phyloP scores from a whole-genome alignment of 2,888 invertebrate species.

The Trachelus iudaicus region DNA sequence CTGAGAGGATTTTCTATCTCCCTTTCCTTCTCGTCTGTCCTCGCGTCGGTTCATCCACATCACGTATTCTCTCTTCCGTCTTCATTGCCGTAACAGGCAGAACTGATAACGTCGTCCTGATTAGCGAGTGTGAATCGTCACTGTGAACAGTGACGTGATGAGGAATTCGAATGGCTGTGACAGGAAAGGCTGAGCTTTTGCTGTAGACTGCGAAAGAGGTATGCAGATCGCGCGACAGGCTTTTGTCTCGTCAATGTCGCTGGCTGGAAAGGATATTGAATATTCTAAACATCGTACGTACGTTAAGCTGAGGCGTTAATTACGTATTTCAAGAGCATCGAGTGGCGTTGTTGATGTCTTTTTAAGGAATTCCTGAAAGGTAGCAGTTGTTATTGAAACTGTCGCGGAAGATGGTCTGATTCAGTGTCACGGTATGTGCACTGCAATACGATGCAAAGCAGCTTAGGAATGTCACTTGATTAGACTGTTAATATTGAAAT shows the following conservation, averaged over 20 bases:
- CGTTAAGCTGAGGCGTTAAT: neutral
- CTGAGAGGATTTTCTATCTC: neutral
- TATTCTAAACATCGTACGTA: neutral
- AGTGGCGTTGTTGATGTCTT: neutral
- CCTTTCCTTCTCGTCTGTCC: neutral
- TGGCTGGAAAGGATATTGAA: neutral
- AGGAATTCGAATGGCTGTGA: constrained; percentile 13
- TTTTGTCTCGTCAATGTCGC: neutral
- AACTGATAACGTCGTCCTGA: constrained; percentile 17
- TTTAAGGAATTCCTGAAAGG: neutral
- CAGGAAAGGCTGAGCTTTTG: neutral
- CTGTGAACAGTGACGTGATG: constrained; percentile 13
- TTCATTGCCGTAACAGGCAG: constrained; percentile 12
- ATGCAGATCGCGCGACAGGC: neutral
- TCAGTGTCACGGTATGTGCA: neutral
- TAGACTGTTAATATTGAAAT: neutral
- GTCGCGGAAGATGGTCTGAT: neutral
- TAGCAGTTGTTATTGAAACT: neutral
- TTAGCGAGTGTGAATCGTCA: constrained; percentile 8
- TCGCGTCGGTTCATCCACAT: neutral
- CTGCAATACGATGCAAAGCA: neutral
- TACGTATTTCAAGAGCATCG: neutral
- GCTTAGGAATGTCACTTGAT: neutral
- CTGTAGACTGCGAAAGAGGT: neutral
- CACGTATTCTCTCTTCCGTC: neutral